Base-by-base conservation (phyloP, 2,113 vertebrate species). In the Hydropotes inermis region DNA sequence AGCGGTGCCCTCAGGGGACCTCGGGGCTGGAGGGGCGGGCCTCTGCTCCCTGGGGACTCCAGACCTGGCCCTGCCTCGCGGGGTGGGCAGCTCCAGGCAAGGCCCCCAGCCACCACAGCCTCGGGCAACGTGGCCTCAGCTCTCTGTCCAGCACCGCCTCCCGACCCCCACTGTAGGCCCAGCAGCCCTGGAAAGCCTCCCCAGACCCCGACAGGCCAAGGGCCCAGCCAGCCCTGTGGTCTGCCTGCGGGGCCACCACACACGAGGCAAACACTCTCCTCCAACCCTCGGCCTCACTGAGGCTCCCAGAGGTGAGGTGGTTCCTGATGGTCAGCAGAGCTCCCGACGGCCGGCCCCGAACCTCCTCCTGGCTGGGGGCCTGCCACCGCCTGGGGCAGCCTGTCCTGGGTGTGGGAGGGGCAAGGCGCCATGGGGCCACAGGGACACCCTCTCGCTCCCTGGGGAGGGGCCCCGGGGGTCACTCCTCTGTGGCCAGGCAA, bases 361-460 rank as follows among this genome's bases (percentile, higher is more conserved):
- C 25, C 36, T n/a, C 78, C 57, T 43, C 15, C 58, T 13, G 54
- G n/a, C 57, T 33, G 45, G 12, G 36, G 45, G 52, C 23, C 33
- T 8, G 15, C 55, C 67, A 84, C 8, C 0, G 5, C 10, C 39
- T 23, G 21, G 30, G 74, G 61, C 52, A 15, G 52, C 50, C 52
- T 17, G 9, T 13, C 1, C 87, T 21, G 15, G n/a, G 23, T 15
- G 1, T 16, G 25, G 52, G 14, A 33, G 36, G 45, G 4, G 15
- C n/a, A 36, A 5, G 7, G 47, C 16, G 47, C 15, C 0, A 10
- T 3, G 54, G 50, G 0, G 1, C 28, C 27, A 0, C 23, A 33
- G 43, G 27, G 60, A 70, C 58, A 60, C 45, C 54, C 36, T 64
- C 39, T n/a, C 91, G 74, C 2, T 47, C 15, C 15, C 57, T 11